A percentile compares a stretch with the other conserved stretches of the same genome.
These are phyloP conservation scores for Grapholita molesta DNA, from an alignment of 1,140 invertebrate species.

Conservation along the genomic window DNA sequence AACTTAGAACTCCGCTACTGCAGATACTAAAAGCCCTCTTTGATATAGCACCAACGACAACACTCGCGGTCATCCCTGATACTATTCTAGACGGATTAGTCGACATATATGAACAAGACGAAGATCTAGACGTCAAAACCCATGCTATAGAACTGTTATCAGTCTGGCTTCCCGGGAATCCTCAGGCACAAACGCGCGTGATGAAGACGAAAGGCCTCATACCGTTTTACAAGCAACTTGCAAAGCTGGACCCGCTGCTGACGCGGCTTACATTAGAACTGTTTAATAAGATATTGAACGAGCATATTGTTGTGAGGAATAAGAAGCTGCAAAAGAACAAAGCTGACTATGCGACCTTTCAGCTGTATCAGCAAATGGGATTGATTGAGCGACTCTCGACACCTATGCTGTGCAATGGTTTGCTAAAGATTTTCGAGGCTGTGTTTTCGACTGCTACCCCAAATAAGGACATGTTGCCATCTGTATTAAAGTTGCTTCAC, in stretches of 20 bases:
- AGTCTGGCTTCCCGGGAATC: conserved; percentile 55
- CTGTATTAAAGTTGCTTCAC: conserved; percentile 44
- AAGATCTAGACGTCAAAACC: conserved; percentile 46
- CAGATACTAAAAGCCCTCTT: conserved; percentile 44
- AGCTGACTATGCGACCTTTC: conserved; percentile 33
- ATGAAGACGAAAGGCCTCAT: conserved; percentile 60
- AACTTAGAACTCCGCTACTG: conserved; percentile 35
- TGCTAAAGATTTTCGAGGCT: conserved; percentile 49
- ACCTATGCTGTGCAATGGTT: conserved; percentile 44
- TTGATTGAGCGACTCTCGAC: conserved; percentile 53
- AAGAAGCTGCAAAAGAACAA: conserved; percentile 29
- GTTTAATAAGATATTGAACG: conserved; percentile 56
- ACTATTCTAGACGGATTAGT: conserved; percentile 50
- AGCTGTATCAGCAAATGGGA: conserved; percentile 52
- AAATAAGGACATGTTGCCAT: conserved; percentile 28
- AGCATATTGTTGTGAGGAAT: conserved; percentile 45
- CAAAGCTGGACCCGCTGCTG: conserved; percentile 41
- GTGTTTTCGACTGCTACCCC: conserved; percentile 29
- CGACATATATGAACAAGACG: conserved; percentile 56
- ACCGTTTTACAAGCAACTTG: conserved; percentile 55
- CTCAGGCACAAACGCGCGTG: conserved; percentile 48
- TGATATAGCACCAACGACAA: conserved; percentile 39
- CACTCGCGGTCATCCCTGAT: conserved; percentile 36
- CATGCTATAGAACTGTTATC: conserved; percentile 48
- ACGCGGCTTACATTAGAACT: conserved; percentile 43